Evolutionary conservation across 2,797 vertebrate species (phyloP), one percentile per base, ranked within the genome.

Genomic region (Brotogeris chrysoptera): DNA sequence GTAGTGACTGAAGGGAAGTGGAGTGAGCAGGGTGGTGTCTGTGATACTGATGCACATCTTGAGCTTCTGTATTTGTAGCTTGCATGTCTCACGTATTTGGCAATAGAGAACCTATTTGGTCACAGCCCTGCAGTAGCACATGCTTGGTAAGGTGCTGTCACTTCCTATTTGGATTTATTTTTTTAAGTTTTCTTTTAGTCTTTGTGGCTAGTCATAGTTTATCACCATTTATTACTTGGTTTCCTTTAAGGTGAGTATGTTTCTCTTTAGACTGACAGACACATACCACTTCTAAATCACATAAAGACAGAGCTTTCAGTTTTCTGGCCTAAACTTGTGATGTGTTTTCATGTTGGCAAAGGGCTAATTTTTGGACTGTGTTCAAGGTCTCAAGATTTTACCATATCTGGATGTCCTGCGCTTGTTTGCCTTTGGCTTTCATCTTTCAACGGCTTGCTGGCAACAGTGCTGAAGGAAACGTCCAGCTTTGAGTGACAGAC

Each of bases 61-160:
- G 92, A 65, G 57, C 49, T 71, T 86, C 15, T 91, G 79, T 85
- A 72, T 89, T 90, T 86, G 32, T 92, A 93, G 93, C 47, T 94
- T 77, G 55, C 44, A 9, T 79, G 30, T 63, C 60, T 83, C 46
- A 20, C 36, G 3, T 49, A 43, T 90, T 87, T 96, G 50, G 59
- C 72, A 90, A 32, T 52, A 44, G 63, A 92, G 46, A 14, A 68
- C n/a, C 69, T 77, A 6, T 55, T 95, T 79, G 27, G 61, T 89
- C 57, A 27, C 38, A 70, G 64, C 38, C 81, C 41, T 79, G 32
- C 50, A 66, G 55, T 61, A 80, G 80, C 1, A 0, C 53, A 32
- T 66, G 30, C 64, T 93, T 80, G 88, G 38, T 74, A 53, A 95
- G 53, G 32, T 46, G 60, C 19, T 68, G 27, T 72, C 79, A 41